These are phyloP conservation scores for Timandra comae DNA, from an alignment of 2,888 invertebrate genomes.

Conservation along the genomic window DNA sequence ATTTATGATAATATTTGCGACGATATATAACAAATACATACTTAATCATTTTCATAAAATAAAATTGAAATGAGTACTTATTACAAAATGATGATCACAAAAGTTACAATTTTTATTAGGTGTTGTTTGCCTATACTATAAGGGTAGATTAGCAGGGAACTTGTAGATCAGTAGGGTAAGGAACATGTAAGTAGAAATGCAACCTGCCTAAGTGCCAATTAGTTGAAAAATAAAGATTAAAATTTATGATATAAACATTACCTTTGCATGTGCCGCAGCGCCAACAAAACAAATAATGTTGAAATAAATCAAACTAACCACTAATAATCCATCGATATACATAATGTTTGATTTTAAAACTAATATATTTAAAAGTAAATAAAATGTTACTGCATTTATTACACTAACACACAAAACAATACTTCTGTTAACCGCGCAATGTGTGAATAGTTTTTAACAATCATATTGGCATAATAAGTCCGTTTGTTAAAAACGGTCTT, in stretches of 20 bases:
- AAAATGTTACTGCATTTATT: slow-evolving; percentile 27
- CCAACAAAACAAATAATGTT: slow-evolving; percentile 48
- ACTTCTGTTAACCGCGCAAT: slow-evolving; percentile 36
- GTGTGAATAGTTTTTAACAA: slow-evolving; percentile 39
- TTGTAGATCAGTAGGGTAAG: no score
- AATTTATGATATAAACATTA: slow-evolving; percentile 25
- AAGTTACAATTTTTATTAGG: no score
- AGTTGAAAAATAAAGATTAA: background rate
- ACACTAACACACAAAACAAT: slow-evolving; percentile 51
- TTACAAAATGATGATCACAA: no score
- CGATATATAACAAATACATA: no score
- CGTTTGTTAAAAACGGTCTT: slow-evolving; percentile 34
- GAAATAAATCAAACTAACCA: slow-evolving; percentile 52
- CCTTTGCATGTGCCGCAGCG: slow-evolving; percentile 56
- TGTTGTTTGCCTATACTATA: no score
- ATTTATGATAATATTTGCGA: no score
- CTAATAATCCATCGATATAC: slow-evolving; percentile 56
- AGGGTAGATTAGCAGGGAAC: no score
- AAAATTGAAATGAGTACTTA: no score
- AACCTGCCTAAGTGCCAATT: background rate
- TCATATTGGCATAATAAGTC: slow-evolving; percentile 54
- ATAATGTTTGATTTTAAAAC: slow-evolving; percentile 37
- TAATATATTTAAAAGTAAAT: slow-evolving; percentile 17
- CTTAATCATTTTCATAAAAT: no score
- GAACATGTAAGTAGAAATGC: no score